Percentiles rank a stretch among this genome's conserved stretches.
These are phyloP conservation scores for Entosphenus tridentatus DNA, from an alignment of 2,113 vertebrate genomes.

Conservation along the genomic window DNA sequence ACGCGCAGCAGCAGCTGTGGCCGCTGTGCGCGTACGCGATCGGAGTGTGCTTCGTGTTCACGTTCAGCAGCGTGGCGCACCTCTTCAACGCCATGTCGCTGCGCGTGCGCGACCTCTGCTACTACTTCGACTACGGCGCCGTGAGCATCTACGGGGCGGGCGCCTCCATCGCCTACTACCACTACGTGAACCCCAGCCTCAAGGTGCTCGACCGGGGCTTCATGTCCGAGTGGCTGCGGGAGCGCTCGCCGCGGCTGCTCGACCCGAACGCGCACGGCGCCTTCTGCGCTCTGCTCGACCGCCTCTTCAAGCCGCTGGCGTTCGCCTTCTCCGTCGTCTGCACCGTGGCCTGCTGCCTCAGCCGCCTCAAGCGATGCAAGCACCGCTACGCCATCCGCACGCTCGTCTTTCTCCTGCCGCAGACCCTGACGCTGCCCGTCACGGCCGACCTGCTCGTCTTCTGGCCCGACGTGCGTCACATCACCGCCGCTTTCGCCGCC, in stretches of 20 bases:
- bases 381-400: conserved; percentile 34
- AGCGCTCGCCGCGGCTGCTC: conserved; percentile 12
- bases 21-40: conserved; percentile 29
- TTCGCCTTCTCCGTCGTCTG: conserved; percentile 28
- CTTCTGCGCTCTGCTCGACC: background rate
- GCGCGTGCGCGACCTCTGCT: conserved; percentile 31
- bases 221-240: background rate
- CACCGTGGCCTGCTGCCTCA: conserved; percentile 31
- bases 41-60: conserved; percentile 28
- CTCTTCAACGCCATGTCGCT: conserved; percentile 37
- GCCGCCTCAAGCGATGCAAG: conserved; percentile 24
- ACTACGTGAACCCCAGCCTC: conserved; percentile 28
- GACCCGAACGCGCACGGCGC: background rate
- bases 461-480: conserved; percentile 11
- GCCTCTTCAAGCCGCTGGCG: conserved; percentile 27
- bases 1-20: background rate
- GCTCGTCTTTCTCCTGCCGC: conserved; percentile 31
- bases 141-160: conserved; percentile 35
- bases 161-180: conserved; percentile 32
- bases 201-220: background rate
- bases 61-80: conserved; percentile 38
- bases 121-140: conserved; percentile 37
- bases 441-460: conserved; percentile 27
- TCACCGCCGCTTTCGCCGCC: conserved; percentile 14
- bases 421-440: conserved; percentile 26